Conservation (phyloP, 92 coral and sea anemone species). For the Montipora capitata region DNA sequence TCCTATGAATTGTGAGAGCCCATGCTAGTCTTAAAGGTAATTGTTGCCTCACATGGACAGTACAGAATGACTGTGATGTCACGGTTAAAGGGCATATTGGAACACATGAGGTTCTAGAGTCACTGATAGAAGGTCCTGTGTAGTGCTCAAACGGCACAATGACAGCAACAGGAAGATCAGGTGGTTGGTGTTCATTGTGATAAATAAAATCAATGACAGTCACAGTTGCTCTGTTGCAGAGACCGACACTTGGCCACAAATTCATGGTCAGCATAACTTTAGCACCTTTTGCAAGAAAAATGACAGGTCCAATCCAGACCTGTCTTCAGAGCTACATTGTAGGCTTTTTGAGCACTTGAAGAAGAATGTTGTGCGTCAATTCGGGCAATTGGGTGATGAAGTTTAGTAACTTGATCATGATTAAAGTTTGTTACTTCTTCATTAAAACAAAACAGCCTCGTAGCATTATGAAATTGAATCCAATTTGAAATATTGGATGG, state of each 20-base stretch:
- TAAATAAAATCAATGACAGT: background rate
- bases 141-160: slow-evolving; percentile 49
- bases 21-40: slow-evolving; percentile 57
- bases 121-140: slow-evolving; percentile 50
- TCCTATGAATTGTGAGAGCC: slow-evolving; percentile 65
- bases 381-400: slow-evolving; percentile 23
- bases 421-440: slow-evolving; percentile 14
- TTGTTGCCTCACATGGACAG: slow-evolving; percentile 53
- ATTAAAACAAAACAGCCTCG: background rate
- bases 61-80: slow-evolving; percentile 28
- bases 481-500: slow-evolving; percentile 13
- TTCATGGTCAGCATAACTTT: slow-evolving; percentile 47
- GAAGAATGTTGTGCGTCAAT: slow-evolving; percentile 17
- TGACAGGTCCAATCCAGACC: slow-evolving; percentile 37
- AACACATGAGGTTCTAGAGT: slow-evolving; percentile 39
- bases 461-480: slow-evolving; percentile 25
- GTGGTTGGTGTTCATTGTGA: slow-evolving; percentile 28
- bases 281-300: slow-evolving; percentile 38
- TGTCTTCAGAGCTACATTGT: slow-evolving; percentile 24
- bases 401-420: slow-evolving; percentile 8
- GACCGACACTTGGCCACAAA: slow-evolving; percentile 46
- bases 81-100: slow-evolving; percentile 66
- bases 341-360: background rate
- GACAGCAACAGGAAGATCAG: slow-evolving; percentile 47
- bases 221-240: slow-evolving; percentile 35